Percentiles rank a stretch among this genome's conserved stretches.
Evolutionary conservation across 2,888 invertebrate species (phyloP).

Genomic region (Mactromeris polynyma): DNA sequence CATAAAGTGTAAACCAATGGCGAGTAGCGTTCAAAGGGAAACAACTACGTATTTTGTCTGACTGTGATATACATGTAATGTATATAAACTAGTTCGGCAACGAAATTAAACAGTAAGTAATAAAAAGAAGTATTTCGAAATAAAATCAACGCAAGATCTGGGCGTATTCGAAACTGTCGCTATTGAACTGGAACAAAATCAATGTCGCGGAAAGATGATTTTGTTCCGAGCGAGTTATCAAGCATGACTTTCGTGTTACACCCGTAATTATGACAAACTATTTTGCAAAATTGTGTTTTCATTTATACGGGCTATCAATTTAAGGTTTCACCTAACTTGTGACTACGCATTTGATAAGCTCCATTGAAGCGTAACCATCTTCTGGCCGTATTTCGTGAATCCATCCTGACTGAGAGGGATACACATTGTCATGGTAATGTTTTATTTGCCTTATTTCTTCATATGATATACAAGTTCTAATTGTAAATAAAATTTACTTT

Average conservation of each 20-base stretch:
- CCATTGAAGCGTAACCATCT: not conserved
- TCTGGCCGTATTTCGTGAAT: not conserved
- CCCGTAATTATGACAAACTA: not conserved
- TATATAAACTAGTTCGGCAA: not conserved
- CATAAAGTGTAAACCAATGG: not conserved
- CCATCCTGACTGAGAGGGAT: not conserved
- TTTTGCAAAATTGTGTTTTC: not conserved
- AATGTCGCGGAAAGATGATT: not conserved
- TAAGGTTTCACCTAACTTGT: not conserved
- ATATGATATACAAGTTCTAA: not conserved
- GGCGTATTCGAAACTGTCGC: not conserved
- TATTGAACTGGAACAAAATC: slow-evolving; percentile 4
- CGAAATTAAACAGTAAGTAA: not conserved
- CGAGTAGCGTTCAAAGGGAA: not conserved
- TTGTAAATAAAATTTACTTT: too few relatives aligned
- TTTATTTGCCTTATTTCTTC: not conserved
- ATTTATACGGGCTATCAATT: not conserved
- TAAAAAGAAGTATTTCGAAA: not conserved
- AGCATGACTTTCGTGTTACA: not conserved
- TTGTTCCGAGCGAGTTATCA: slow-evolving; percentile 1
- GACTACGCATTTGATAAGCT: not conserved
- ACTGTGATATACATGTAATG: not conserved
- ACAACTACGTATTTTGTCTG: not conserved
- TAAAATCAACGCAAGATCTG: not conserved
- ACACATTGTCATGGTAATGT: not conserved